Conservation (phyloP, 1,140 invertebrate genomes). For the Euwallacea similis region DNA sequence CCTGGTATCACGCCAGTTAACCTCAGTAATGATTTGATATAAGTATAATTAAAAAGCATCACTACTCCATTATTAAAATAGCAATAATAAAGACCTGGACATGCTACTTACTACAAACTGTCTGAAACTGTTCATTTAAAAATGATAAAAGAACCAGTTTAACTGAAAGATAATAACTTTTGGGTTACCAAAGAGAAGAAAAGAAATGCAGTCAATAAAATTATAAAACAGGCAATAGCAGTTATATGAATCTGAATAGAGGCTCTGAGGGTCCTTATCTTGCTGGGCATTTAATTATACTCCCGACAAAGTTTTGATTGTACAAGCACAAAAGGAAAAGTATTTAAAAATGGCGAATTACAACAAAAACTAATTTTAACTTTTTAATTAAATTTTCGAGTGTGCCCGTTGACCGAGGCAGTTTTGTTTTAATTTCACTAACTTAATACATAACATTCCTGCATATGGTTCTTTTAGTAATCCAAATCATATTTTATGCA, state of each 20-base stretch:
- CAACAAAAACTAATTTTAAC: constrained; percentile 55
- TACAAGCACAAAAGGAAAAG: constrained; percentile 46
- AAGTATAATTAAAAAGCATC: neutral
- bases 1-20: neutral
- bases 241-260: constrained; percentile 42
- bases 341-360: constrained; percentile 54
- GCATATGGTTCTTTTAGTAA: no score
- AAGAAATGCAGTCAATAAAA: constrained; percentile 35
- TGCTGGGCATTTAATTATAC: constrained; percentile 47
- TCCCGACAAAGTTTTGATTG: constrained; percentile 47
- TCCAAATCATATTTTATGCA: no score
- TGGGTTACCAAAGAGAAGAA: neutral
- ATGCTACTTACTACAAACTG: neutral
- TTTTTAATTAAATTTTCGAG: constrained; percentile 54
- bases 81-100: neutral
- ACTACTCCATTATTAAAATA: neutral
- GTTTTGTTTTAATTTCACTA: constrained; percentile 50
- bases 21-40: neutral
- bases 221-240: constrained; percentile 41
- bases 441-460: constrained; percentile 45
- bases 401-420: constrained; percentile 40
- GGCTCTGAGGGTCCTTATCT: constrained; percentile 40
- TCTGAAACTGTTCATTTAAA: neutral
- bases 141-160: constrained; percentile 15
- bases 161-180: constrained; percentile 29